A percentile compares a stretch with the other conserved stretches of the same genome.
phyloP scores from a whole-genome alignment of 2,113 vertebrate genomes.

The Lasiurus borealis region DNA sequence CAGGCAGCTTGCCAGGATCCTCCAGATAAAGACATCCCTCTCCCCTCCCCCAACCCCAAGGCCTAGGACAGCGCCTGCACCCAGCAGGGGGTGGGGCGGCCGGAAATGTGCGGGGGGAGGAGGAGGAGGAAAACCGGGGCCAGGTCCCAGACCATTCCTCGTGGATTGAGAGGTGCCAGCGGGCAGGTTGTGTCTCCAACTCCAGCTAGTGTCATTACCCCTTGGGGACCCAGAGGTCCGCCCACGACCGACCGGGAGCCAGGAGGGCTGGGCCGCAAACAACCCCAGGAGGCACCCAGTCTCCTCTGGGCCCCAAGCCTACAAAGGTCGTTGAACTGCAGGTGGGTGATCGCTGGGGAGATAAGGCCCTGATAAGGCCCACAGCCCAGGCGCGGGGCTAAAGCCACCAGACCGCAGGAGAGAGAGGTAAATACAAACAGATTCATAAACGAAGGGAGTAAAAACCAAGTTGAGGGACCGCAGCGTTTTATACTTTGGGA shows the following conservation, averaged over 20 bases:
- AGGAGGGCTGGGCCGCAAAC: neutral
- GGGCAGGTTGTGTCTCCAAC: neutral
- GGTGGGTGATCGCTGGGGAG: constrained; percentile 77
- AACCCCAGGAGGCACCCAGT: neutral
- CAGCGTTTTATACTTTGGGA: neutral
- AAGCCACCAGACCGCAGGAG: neutral
- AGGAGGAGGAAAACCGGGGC: neutral
- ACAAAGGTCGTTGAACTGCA: constrained; percentile 83
- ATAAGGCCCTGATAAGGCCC: constrained; percentile 72
- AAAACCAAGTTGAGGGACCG: neutral
- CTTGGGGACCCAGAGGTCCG: neutral
- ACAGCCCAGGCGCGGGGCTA: accelerated
- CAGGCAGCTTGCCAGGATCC: neutral
- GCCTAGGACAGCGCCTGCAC: neutral
- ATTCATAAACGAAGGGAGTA: neutral
- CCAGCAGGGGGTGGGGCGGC: constrained; percentile 43
- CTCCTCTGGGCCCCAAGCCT: constrained; percentile 67
- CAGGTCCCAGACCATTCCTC: neutral
- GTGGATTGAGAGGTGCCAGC: neutral
- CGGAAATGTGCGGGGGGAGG: neutral
- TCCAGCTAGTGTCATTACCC: neutral
- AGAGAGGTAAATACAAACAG: neutral
- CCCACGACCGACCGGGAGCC: neutral
- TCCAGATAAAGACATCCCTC: constrained; percentile 12
- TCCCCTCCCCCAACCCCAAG: neutral